phyloP scores from a whole-genome alignment of 2,888 invertebrate genomes.

The Apamea anceps region DNA sequence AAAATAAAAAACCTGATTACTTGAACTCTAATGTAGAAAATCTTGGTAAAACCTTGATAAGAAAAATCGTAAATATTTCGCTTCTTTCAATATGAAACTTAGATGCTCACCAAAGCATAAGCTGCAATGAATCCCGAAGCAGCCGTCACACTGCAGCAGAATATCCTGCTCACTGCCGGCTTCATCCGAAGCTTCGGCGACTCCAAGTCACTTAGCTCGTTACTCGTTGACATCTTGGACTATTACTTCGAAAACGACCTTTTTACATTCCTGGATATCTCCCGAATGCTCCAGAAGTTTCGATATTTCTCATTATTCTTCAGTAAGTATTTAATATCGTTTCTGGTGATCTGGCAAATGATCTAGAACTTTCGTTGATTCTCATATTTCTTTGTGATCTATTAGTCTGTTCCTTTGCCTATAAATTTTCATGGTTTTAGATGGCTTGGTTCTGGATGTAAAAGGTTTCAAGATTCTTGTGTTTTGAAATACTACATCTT shows the following conservation, averaged over 20 bases:
- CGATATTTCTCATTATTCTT: conserved; percentile 40
- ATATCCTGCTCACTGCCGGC: conserved; percentile 86
- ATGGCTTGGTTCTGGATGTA: neutral
- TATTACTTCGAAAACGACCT: conserved; percentile 28
- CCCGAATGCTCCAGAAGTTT: conserved; percentile 29
- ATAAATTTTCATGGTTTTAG: conserved; percentile 33
- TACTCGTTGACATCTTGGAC: conserved; percentile 82
- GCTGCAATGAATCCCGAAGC: conserved; percentile 89
- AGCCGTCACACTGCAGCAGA: conserved; percentile 89
- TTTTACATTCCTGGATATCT: conserved; percentile 32
- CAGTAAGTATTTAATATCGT: neutral
- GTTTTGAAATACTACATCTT: conserved; percentile 77
- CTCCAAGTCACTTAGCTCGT: conserved; percentile 82
- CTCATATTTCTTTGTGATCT: conserved; percentile 25
- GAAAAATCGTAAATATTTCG: neutral
- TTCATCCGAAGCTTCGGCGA: conserved; percentile 83
- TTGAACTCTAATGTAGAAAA: neutral
- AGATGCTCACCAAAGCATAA: conserved; percentile 84
- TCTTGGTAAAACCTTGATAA: neutral
- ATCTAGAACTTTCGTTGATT: conserved; percentile 27
- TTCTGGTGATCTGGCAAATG: conserved; percentile 1
- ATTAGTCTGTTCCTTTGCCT: neutral
- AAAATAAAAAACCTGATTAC: no score
- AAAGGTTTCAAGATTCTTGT: conserved; percentile 28
- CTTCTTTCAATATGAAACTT: conserved; percentile 1